A percentile compares a stretch with the other conserved stretches of the same genome.
Evolutionary conservation across 35 echinoderm and acorn worm species (phyloP).

Genomic region (Lytechinus variegatus): DNA sequence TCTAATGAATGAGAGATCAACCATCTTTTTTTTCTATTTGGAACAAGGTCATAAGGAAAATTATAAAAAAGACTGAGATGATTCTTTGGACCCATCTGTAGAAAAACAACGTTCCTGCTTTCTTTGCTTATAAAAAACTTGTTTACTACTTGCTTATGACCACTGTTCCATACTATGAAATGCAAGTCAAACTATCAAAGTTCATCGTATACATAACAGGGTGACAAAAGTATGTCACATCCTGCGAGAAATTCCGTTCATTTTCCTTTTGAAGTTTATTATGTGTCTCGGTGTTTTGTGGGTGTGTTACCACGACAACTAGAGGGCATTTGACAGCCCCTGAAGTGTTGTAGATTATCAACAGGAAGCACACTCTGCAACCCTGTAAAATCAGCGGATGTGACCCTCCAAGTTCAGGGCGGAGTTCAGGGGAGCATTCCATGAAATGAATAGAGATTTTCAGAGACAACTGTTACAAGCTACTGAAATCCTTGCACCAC

Average conservation of each 20-base stretch:
- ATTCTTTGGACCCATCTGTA: background rate
- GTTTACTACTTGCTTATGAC: too few relatives aligned
- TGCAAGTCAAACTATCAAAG: background rate
- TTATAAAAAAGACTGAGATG: background rate
- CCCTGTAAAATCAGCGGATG: slow-evolving; percentile 19
- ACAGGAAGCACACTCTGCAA: slow-evolving; percentile 35
- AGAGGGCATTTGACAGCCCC: background rate
- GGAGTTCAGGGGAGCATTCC: background rate
- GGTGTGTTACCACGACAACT: background rate
- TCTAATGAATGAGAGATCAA: too few relatives aligned
- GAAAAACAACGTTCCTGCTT: background rate
- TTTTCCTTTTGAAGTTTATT: background rate
- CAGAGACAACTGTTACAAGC: too few relatives aligned
- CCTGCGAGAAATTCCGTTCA: background rate
- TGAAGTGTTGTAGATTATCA: slow-evolving; percentile 40
- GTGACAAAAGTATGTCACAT: background rate
- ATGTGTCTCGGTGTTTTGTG: background rate
- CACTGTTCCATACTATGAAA: background rate
- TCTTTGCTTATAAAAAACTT: background rate
- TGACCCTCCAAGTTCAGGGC: slow-evolving; percentile 25
- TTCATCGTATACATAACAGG: background rate
- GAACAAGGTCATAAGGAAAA: background rate
- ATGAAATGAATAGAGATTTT: too few relatives aligned
- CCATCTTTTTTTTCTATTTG: background rate
- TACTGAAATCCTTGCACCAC: too few relatives aligned